Evolutionary conservation across 2,113 vertebrate species (phyloP).

Genomic region (Syrmaticus mikado): DNA sequence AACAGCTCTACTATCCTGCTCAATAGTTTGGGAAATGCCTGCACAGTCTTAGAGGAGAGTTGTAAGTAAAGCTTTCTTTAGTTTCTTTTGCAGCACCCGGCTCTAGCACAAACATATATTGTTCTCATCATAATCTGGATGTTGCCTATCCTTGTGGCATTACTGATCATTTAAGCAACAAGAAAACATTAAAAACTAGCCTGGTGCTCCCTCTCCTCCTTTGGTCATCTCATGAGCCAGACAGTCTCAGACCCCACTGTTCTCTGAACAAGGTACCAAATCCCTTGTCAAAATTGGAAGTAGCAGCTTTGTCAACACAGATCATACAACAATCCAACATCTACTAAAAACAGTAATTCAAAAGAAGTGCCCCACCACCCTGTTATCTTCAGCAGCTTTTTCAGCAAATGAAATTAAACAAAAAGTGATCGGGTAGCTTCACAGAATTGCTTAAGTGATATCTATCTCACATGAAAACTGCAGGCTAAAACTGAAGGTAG

Average conservation of each 20-base stretch:
- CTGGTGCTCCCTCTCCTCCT: not conserved
- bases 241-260: accelerated
- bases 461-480: not conserved
- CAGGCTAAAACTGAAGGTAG: not conserved
- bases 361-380: not conserved
- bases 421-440: not conserved
- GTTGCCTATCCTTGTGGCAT: not conserved
- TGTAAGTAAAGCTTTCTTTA: not conserved
- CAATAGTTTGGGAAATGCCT: not conserved
- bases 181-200: not conserved
- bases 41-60: accelerated
- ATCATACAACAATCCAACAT: not conserved
- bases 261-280: not conserved
- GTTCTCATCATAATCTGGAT: not conserved
- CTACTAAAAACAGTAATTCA: not conserved
- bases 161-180: not conserved
- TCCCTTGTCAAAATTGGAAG: not conserved
- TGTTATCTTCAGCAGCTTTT: not conserved
- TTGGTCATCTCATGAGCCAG: not conserved
- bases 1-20: not conserved
- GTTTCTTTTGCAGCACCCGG: not conserved
- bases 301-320: not conserved
- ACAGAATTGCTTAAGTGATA: not conserved
- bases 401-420: not conserved
- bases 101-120: not conserved